A percentile compares a stretch with the other conserved stretches of the same genome.
These are phyloP conservation scores for Eilema griseolum DNA, from an alignment of 2,888 invertebrate genomes.

Conservation along the genomic window DNA sequence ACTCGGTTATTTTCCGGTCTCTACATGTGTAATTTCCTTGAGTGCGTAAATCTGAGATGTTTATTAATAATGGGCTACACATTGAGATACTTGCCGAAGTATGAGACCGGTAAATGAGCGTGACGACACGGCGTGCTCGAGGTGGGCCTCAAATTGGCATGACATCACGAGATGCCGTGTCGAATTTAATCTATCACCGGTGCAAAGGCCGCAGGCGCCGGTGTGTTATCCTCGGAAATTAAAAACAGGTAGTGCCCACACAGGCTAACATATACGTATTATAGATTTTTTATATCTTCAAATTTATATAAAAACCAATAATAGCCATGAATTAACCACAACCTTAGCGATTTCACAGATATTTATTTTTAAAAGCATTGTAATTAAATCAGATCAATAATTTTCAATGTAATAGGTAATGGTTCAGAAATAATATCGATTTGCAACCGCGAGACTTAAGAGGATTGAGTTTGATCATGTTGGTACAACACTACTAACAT, in stretches of 20 bases:
- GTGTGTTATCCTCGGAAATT: slow-evolving; percentile 59
- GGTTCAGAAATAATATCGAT: not conserved
- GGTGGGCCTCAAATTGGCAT: slow-evolving; percentile 79
- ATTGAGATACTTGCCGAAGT: slow-evolving; percentile 61
- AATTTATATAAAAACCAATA: slow-evolving; percentile 64
- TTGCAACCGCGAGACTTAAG: not conserved
- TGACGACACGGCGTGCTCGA: slow-evolving; percentile 73
- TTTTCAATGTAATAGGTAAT: not conserved
- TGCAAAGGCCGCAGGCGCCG: slow-evolving; percentile 73
- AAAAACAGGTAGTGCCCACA: slow-evolving; percentile 81
- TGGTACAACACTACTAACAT: not conserved
- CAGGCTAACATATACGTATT: slow-evolving; percentile 69
- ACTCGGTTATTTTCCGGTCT: slow-evolving; percentile 41
- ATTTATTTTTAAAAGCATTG: not conserved
- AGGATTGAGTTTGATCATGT: not conserved
- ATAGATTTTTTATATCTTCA: slow-evolving; percentile 49
- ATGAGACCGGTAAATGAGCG: slow-evolving; percentile 71
- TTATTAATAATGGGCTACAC: slow-evolving; percentile 65
- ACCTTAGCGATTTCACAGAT: slow-evolving; percentile 18
- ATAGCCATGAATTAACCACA: slow-evolving; percentile 64
- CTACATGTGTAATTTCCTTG: slow-evolving; percentile 30
- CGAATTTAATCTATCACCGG: slow-evolving; percentile 86
- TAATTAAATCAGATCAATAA: not conserved
- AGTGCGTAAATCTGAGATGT: slow-evolving; percentile 52
- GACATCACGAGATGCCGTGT: slow-evolving; percentile 85